Percentiles rank a stretch among this genome's conserved stretches.
These are phyloP conservation scores for Lasiurus cinereus DNA, from an alignment of 2,113 vertebrate genomes.

Conservation along the genomic window DNA sequence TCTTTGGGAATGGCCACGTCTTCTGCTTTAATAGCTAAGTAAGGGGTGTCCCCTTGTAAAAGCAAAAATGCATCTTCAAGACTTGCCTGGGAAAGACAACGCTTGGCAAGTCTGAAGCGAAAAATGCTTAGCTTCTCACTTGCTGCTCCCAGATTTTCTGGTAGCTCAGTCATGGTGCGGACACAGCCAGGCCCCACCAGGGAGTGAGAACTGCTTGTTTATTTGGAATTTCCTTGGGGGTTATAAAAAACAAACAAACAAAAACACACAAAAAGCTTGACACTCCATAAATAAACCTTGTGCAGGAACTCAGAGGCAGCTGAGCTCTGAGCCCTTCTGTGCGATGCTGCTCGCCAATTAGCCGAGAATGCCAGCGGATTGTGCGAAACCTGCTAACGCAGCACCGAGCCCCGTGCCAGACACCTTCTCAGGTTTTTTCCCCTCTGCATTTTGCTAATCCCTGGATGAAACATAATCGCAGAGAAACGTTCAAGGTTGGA, in stretches of 20 bases:
- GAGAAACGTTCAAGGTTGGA: slow-evolving; percentile 78
- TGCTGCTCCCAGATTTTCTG: background rate
- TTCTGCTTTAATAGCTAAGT: background rate
- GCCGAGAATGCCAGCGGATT: background rate
- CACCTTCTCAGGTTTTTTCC: slow-evolving; percentile 79
- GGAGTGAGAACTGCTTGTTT: background rate
- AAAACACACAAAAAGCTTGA: slow-evolving; percentile 16
- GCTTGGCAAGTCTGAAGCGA: background rate
- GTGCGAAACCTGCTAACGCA: slow-evolving; percentile 64
- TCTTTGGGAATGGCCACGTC: background rate
- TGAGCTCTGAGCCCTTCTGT: background rate
- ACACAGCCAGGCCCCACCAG: background rate
- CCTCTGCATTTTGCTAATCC: slow-evolving; percentile 80
- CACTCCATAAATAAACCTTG: slow-evolving; percentile 30
- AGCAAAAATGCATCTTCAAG: background rate
- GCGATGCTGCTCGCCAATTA: slow-evolving; percentile 51
- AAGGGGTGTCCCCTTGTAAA: background rate
- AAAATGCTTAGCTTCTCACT: background rate
- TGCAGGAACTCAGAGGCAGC: background rate
- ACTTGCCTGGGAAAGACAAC: background rate
- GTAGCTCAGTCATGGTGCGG: no score
- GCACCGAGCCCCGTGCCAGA: slow-evolving; percentile 67
- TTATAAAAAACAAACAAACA: slow-evolving; percentile 66
- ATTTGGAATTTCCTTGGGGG: slow-evolving; percentile 29
- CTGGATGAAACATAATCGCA: slow-evolving; percentile 79